phyloP scores from a whole-genome alignment of 2,888 invertebrate genomes.

The Graphium colonna region DNA sequence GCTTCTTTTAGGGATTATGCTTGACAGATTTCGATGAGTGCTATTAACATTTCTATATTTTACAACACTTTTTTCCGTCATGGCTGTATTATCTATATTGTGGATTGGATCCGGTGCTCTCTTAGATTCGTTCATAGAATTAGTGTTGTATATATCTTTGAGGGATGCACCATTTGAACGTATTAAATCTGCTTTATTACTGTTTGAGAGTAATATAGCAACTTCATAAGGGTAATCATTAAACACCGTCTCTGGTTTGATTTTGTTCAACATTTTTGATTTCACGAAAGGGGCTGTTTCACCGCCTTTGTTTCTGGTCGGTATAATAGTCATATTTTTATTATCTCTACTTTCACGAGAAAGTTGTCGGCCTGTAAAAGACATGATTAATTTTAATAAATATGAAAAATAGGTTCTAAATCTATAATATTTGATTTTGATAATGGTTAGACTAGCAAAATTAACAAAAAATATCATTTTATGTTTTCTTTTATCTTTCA shows the following conservation, averaged over 20 bases:
- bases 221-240: conserved; percentile 62
- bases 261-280: conserved; percentile 40
- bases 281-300: conserved; percentile 31
- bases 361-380: conserved; percentile 24
- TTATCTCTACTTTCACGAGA: conserved; percentile 23
- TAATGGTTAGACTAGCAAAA: no score
- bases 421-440: no score
- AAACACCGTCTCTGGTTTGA: conserved; percentile 42
- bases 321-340: conserved; percentile 31
- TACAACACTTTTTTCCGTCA: conserved; percentile 10
- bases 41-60: conserved; percentile 19
- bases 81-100: conserved; percentile 14
- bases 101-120: background rate
- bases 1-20: conserved; percentile 43
- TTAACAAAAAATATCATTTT: no score
- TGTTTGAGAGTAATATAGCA: conserved; percentile 42
- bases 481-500: no score
- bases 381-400: background rate
- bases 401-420: no score
- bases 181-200: conserved; percentile 31
- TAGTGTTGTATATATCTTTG: conserved; percentile 17
- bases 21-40: conserved; percentile 5
- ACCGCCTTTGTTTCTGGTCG: conserved; percentile 25
- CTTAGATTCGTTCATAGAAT: conserved; percentile 7
- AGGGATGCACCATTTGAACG: conserved; percentile 12